Evolutionary conservation across 2,113 vertebrate species (phyloP).

Genomic region (Rostratula benghalensis): DNA sequence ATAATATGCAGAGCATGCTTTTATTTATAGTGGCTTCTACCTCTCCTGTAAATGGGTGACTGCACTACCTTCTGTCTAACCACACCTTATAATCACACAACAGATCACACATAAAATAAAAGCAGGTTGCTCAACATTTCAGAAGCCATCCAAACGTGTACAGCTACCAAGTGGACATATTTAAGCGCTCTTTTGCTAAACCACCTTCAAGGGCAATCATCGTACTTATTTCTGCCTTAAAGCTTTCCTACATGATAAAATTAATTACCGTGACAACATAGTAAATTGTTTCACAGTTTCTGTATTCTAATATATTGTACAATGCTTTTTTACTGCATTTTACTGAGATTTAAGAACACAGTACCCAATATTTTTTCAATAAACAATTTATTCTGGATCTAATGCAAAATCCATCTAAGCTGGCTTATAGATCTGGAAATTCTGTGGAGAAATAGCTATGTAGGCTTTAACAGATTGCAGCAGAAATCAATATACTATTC

Average conservation of each 20-base stretch:
- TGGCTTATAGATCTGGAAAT: not conserved
- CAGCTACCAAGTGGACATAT: not conserved
- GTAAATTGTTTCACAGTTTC: not conserved
- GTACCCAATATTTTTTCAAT: not conserved
- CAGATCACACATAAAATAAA: slow-evolving; percentile 15
- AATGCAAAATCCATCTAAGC: not conserved
- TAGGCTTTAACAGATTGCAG: not conserved
- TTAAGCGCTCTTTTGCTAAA: not conserved
- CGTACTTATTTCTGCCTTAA: not conserved
- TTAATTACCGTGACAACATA: not conserved
- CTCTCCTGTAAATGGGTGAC: slow-evolving; percentile 44
- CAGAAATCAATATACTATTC: not conserved
- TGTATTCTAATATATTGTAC: not conserved
- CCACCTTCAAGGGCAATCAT: not conserved
- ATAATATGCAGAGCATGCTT: not conserved
- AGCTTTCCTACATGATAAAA: not conserved
- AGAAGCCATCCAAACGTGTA: not conserved
- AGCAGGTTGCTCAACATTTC: slow-evolving; percentile 13
- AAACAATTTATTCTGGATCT: not conserved
- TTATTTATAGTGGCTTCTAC: slow-evolving; percentile 12
- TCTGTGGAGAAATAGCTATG: not conserved
- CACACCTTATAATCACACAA: slow-evolving; percentile 30
- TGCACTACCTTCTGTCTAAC: slow-evolving; percentile 19
- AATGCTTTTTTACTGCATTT: not conserved
- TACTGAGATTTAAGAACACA: not conserved